Evolutionary conservation across 2,888 invertebrate genomes (phyloP), one percentile per base, ranked within the genome.

Genomic region (Hyles lineata): DNA sequence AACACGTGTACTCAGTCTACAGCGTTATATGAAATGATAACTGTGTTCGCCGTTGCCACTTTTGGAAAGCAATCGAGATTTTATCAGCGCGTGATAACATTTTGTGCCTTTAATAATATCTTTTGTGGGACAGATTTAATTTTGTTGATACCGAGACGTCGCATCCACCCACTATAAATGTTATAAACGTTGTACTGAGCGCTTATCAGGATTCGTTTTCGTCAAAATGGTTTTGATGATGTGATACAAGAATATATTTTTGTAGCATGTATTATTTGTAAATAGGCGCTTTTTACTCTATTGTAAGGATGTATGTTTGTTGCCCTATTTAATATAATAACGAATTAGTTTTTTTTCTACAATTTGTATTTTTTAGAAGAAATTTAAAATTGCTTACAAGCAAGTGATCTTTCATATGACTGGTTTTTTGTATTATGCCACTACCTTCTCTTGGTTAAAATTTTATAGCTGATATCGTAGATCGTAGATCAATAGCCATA

Each of bases 1-100:
- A 25, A 17, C 60, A 61, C 23, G 19, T 15, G 11, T 25, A 25
- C 25, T 60, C 23, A 15, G 17, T 11, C 21, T 25, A 17, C 60
- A 29, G 60, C 15, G 23, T 60, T 25, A 25, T 15, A 25, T 25
- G 60, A 60, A 60, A 60, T 60, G 60, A 50, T 50, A 67, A 67
- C 67, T 71, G 35, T 71, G 35, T 52, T 55, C 21, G n/a, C 17
- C 19, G 32, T 70, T 59, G 58, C 35, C 59, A 17, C 59, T 59
- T 70, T 70, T 70, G 67, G 67, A 70, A 59, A 62, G 62, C 29
- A 25, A 62, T 62, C 50, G 29, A 71, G 71, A 71, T 71, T n/a
- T 2, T 71, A 71, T 71, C 71, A 50, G 0, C 17, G 55, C 21
- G 23, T 67, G 67, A 67, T 67, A 67, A 67, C 17, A 43, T 67